Evolutionary conservation across 1,140 invertebrate genomes (phyloP), one percentile per base, ranked within the genome.

Genomic region (Lordiphosa mommai): DNA sequence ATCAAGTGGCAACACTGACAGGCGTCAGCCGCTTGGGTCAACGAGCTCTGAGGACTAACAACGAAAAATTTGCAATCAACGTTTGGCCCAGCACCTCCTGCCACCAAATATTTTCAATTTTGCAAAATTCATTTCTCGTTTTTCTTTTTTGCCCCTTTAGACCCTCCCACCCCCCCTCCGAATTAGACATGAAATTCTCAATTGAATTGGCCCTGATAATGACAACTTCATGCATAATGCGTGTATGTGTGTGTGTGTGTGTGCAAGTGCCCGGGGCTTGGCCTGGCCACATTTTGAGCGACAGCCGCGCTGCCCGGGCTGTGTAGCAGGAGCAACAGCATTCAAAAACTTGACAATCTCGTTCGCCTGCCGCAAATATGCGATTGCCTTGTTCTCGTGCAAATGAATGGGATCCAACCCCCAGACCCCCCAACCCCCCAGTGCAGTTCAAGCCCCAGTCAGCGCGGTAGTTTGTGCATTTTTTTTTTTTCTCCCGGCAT

Each of bases 171-270:
- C 23, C 43, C 48, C 51, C 49, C 34, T 46, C 49, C 53, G 66
- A 76, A 86, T 84, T 87, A 84, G 72, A 71, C 69, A 74, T 64
- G 61, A 71, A 87, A 82, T 72, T 80, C 69, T 87, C 72, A 86
- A 87, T 87, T 86, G 76, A 86, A 86, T 84, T 86, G 84, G 72
- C 72, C 70, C 84, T 86, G 84, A 87, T 86, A 86, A 86, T 87
- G 84, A 86, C 84, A 86, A 87, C 61, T 84, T 87, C 72, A 79
- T 86, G 72, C 77, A 86, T 86, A 74, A 87, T 87, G 72, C 72
- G 73, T 59, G 2, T 20, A 12, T 30, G 30, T 9, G 12, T 12
- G 32, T n/a, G 44, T 59, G 36, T 40, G 37, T 13, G 23, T 37
- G 56, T 36, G 27, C 41, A 23, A 36, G 41, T n/a, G 44, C 40